phyloP scores from a whole-genome alignment of 1,140 invertebrate species.

The Zophobas atratus region DNA sequence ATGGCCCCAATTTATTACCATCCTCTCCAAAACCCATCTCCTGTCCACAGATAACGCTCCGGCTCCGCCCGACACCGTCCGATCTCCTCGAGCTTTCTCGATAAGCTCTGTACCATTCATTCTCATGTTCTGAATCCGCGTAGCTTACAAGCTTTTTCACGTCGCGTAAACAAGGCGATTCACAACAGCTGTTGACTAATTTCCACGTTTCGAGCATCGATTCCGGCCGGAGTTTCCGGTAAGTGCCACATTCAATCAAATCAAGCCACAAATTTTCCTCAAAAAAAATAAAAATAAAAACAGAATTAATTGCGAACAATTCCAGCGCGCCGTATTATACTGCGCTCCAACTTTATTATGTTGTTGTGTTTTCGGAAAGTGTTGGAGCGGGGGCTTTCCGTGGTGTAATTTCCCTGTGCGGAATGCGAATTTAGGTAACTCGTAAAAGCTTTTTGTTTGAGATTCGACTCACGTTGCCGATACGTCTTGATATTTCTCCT shows the following conservation, averaged over 20 bases:
- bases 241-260: not conserved
- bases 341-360: not conserved
- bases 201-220: not conserved
- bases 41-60: slow-evolving; percentile 6
- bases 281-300: not conserved
- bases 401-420: not conserved
- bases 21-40: not conserved
- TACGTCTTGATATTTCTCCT: slow-evolving; percentile 10
- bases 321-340: too few relatives aligned
- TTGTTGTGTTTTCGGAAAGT: not conserved
- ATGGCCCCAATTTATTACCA: too few relatives aligned
- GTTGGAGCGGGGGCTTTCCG: not conserved
- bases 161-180: slow-evolving; percentile 31
- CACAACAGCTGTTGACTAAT: slow-evolving; percentile 29
- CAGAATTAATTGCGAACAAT: not conserved
- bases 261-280: not conserved
- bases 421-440: not conserved
- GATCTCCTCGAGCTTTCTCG: slow-evolving; percentile 27
- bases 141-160: slow-evolving; percentile 30
- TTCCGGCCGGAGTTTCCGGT: slow-evolving; percentile 12
- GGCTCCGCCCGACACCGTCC: slow-evolving; percentile 1
- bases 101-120: slow-evolving; percentile 30
- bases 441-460: slow-evolving; percentile 8
- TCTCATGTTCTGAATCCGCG: slow-evolving; percentile 31
- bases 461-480: slow-evolving; percentile 29